phyloP scores from a whole-genome alignment of 1,140 invertebrate genomes.

The Lerema accius region DNA sequence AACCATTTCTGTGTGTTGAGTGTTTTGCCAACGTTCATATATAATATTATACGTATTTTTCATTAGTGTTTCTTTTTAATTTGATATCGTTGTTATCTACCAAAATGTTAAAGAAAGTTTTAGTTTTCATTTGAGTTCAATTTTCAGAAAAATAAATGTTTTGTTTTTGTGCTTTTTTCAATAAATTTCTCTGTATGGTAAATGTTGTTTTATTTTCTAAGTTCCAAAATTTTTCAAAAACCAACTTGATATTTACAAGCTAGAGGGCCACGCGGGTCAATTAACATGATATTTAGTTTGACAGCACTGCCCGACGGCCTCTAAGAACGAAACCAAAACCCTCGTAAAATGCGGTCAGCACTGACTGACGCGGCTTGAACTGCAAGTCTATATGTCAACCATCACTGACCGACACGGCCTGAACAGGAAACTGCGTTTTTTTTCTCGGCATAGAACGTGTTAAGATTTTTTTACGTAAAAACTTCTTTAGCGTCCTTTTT shows the following conservation, averaged over 20 bases:
- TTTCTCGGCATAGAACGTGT: constrained; percentile 38
- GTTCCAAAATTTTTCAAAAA: constrained; percentile 39
- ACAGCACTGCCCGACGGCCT: constrained; percentile 37
- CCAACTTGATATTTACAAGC: constrained; percentile 35
- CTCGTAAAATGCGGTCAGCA: constrained; percentile 40
- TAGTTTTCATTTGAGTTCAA: constrained; percentile 28
- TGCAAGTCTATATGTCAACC: constrained; percentile 40
- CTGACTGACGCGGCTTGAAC: constrained; percentile 41
- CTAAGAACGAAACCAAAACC: constrained; percentile 34
- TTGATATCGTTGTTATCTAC: constrained; percentile 33
- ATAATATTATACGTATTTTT: constrained; percentile 36
- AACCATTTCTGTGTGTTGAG: constrained; percentile 35
- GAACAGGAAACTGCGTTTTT: constrained; percentile 36
- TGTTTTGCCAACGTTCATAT: constrained; percentile 36
- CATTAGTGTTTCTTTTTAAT: constrained; percentile 31
- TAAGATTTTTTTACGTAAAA: too few relatives aligned
- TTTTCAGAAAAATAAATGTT: constrained; percentile 20
- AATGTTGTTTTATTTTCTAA: constrained; percentile 41
- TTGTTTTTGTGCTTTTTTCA: constrained; percentile 12
- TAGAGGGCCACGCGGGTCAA: constrained; percentile 43
- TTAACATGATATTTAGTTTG: constrained; percentile 45
- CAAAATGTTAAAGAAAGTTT: constrained; percentile 37
- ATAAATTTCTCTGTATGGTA: constrained; percentile 36
- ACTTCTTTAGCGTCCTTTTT: too few relatives aligned
- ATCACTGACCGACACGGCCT: constrained; percentile 40